Evolutionary conservation across 2,797 vertebrate species (phyloP).

Genomic region (Micromesistius poutassou): DNA sequence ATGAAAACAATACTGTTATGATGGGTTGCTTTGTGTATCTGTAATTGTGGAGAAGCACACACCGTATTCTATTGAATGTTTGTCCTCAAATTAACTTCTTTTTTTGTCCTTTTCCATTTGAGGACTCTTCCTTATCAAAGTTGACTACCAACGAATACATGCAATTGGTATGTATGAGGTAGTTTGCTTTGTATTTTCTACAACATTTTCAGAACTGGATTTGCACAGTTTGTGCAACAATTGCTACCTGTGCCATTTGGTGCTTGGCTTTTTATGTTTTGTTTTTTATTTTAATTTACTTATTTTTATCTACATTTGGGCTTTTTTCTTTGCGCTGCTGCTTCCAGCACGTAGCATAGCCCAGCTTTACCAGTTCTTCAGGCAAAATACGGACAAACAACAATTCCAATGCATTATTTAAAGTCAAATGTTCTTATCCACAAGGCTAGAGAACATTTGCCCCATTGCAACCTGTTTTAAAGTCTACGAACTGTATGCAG

Average conservation of each 20-base stretch:
- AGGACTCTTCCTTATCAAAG: constrained; percentile 85
- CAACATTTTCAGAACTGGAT: constrained; percentile 52
- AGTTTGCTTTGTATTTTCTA: constrained; percentile 37
- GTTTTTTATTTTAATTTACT: neutral
- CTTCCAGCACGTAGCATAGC: constrained; percentile 53
- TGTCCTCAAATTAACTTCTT: constrained; percentile 73
- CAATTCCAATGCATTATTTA: neutral
- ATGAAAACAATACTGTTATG: neutral
- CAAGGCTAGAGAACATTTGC: neutral
- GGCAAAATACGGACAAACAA: neutral
- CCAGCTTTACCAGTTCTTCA: constrained; percentile 46
- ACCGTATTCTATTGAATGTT: constrained; percentile 58
- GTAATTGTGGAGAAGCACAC: constrained; percentile 40
- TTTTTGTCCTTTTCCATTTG: constrained; percentile 80
- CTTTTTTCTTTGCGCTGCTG: constrained; percentile 17
- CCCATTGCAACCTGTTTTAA: neutral
- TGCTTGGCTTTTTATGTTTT: constrained; percentile 52
- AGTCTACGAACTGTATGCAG: neutral
- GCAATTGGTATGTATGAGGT: constrained; percentile 82
- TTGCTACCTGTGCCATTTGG: constrained; percentile 62
- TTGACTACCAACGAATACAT: constrained; percentile 86
- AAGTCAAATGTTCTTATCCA: neutral
- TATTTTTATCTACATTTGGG: constrained; percentile 35
- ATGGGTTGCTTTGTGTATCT: constrained; percentile 24
- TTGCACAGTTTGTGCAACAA: constrained; percentile 62